Evolutionary conservation across 2,797 vertebrate genomes (phyloP), one percentile per base, ranked within the genome.

Genomic region (Streptopelia turtur): DNA sequence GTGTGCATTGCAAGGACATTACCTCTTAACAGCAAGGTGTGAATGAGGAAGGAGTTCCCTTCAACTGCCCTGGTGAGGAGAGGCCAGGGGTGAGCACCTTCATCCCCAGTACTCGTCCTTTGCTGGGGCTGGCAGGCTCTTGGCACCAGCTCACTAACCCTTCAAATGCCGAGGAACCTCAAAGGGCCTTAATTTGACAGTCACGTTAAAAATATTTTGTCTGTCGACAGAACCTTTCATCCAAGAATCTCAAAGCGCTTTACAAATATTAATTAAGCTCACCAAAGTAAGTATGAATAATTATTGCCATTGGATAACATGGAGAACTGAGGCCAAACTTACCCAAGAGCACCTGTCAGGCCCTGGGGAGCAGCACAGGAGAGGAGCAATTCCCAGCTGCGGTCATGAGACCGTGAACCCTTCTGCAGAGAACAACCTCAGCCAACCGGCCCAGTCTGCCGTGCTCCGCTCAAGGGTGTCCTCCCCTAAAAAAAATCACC

Each of bases 181-280:
- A 72, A 69, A 76, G 70, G 37, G 91, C 85, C 81, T 88, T 90
- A 72, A 96, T 96, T 84, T 90, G 83, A 90, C 59, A 87, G 90
- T 94, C 90, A 94, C 45, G 5, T 2, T 68, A 31, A 64, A 95
- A 93, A 83, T 71, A 95, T 96, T 94, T 90, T 84, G 53, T 75
- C 80, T 84, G 78, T 96, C 86, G 94, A 94, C 89, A 95, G 15
- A 74, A 49, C 70, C 94, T 96, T 96, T 94, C 87, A 95, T 96
- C 80, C 53, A 55, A 92, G 56, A 63, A 92, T 89, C 83, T 93
- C 83, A 94, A 93, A 94, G 86, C 4, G 3, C 87, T 83, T 79
- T 75, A 81, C 8, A 78, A 68, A 66, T 87, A 96, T 91, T 96
- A 96, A 96, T 96, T 96, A 97, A 93, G 63, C 53, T 93, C 61